phyloP scores from a whole-genome alignment of 2,797 vertebrate species.

The Sebastes taczanowskii region DNA sequence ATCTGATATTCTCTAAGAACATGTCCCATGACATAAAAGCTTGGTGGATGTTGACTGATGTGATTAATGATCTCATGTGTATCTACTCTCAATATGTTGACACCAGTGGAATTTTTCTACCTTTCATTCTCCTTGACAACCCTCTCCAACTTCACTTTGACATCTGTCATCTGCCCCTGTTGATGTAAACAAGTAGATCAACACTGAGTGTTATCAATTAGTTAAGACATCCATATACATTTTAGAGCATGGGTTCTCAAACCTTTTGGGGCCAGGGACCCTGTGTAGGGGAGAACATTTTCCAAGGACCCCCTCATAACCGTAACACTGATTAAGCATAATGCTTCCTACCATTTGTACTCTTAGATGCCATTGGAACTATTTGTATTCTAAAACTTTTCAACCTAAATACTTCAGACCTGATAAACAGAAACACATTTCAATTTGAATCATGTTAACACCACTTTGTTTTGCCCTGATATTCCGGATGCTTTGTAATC shows the following conservation, averaged over 20 bases:
- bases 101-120: slow-evolving; percentile 69
- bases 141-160: slow-evolving; percentile 88
- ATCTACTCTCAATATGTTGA: background rate
- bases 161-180: slow-evolving; percentile 86
- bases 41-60: background rate
- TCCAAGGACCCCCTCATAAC: too few species aligned
- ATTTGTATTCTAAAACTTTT: too few species aligned
- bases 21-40: background rate
- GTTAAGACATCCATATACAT: background rate
- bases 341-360: too few species aligned
- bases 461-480: too few species aligned
- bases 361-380: too few species aligned
- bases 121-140: slow-evolving; percentile 94
- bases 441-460: too few species aligned
- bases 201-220: background rate
- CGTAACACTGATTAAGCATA: too few species aligned
- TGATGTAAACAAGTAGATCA: slow-evolving; percentile 42
- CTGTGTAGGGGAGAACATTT: too few species aligned
- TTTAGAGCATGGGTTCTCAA: background rate
- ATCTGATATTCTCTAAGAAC: background rate
- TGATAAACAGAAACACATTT: too few species aligned
- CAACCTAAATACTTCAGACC: too few species aligned
- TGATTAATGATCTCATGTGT: background rate
- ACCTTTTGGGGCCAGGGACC: too few species aligned
- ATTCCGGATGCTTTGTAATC: too few species aligned